Percentiles rank a stretch among this genome's conserved stretches.
Conservation (phyloP, 1,140 invertebrate genomes). For the Drosophila sucinea region DNA sequence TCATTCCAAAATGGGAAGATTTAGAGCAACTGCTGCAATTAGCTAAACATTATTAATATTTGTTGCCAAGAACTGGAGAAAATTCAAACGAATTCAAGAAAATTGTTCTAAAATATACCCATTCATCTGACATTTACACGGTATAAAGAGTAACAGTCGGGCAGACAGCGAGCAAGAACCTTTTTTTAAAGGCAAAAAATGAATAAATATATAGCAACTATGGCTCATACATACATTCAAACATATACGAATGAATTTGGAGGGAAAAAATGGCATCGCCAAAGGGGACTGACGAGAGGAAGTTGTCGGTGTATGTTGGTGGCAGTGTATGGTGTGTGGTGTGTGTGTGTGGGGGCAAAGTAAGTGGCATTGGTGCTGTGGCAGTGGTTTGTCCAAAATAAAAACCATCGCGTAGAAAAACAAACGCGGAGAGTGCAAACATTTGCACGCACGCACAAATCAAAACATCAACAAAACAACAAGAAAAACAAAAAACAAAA, state of each 20-base stretch:
- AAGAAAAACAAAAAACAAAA: constrained; percentile 27
- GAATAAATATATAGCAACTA: constrained; percentile 32
- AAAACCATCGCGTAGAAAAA: constrained; percentile 49
- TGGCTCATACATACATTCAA: constrained; percentile 30
- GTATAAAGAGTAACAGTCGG: constrained; percentile 19
- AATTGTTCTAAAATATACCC: not conserved
- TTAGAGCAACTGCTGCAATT: no score
- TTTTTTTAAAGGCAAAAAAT: constrained; percentile 59
- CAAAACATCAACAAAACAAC: constrained; percentile 77
- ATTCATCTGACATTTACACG: not conserved
- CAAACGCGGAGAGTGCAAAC: constrained; percentile 73
- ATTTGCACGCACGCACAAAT: constrained; percentile 80
- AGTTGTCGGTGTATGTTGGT: not conserved
- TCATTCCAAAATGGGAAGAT: not conserved
- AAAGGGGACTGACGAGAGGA: constrained; percentile 15
- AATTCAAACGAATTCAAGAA: no score
- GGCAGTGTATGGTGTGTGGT: no score
- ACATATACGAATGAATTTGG: not conserved
- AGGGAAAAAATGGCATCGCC: constrained; percentile 25
- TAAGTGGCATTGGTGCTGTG: constrained; percentile 18
- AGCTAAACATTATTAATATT: no score
- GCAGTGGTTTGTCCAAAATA: constrained; percentile 46
- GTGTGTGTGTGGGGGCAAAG: no score
- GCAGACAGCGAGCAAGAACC: constrained; percentile 40
- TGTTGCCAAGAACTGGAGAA: no score